Percentiles rank a stretch among this genome's conserved stretches.
These are phyloP conservation scores for Ormia ochracea DNA, from an alignment of 2,888 invertebrate species.

Conservation along the genomic window DNA sequence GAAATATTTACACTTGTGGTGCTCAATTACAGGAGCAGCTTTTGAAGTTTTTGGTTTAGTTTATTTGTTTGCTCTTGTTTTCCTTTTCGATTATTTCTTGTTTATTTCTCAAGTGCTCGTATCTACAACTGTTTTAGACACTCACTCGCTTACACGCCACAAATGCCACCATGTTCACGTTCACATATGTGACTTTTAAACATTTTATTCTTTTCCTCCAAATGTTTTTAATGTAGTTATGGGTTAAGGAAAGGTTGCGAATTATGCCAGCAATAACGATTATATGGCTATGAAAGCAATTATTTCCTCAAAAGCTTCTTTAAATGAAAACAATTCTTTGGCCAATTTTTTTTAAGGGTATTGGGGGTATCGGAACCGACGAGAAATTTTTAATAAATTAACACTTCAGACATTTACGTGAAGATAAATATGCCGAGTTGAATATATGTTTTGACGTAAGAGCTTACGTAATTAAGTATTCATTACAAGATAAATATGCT, in stretches of 20 bases:
- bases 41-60: conserved; percentile 14
- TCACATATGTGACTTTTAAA: conserved; percentile 20
- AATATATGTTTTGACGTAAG: no score
- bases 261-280: conserved; percentile 36
- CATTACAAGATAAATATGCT: no score
- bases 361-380: no score
- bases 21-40: conserved; percentile 50
- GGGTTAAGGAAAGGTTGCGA: conserved; percentile 45
- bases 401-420: no score
- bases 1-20: conserved; percentile 44
- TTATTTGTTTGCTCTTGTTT: neutral
- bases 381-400: neutral
- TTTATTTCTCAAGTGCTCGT: conserved; percentile 28
- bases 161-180: conserved; percentile 39
- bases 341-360: no score
- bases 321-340: conserved; percentile 40
- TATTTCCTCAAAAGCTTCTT: conserved; percentile 38
- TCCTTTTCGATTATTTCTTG: neutral
- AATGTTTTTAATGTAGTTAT: conserved; percentile 22
- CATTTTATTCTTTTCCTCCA: neutral
- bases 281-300: neutral
- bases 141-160: neutral
- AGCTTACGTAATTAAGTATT: no score
- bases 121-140: conserved; percentile 18
- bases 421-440: no score